Evolutionary conservation across 2,888 invertebrate genomes (phyloP).

Genomic region (Leptogaster cylindrica): DNA sequence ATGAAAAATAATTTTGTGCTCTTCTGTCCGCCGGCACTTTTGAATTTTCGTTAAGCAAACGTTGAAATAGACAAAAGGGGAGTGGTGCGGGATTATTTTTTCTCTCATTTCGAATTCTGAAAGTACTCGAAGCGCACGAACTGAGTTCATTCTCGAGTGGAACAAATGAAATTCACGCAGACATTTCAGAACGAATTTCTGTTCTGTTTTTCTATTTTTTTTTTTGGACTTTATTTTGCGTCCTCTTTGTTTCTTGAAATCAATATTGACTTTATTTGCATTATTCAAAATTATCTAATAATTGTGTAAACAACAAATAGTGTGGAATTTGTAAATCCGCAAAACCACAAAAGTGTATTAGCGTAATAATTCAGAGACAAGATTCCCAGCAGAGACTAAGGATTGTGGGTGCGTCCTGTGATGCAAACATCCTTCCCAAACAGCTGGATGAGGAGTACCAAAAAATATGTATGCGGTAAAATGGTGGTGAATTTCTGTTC

Average conservation of each 20-base stretch:
- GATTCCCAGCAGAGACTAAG: background rate
- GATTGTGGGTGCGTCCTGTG: background rate
- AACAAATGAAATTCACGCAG: background rate
- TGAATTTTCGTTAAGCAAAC: constrained; percentile 16
- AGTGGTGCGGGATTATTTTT: constrained; percentile 13
- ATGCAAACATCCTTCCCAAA: background rate
- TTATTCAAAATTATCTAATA: constrained; percentile 30
- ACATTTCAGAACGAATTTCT: background rate
- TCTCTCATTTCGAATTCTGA: constrained; percentile 22
- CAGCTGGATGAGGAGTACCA: background rate
- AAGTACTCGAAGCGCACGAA: background rate
- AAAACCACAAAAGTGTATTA: constrained; percentile 34
- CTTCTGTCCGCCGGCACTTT: constrained; percentile 34
- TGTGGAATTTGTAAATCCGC: constrained; percentile 27
- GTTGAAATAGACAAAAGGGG: constrained; percentile 11
- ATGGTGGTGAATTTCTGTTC: constrained; percentile 8
- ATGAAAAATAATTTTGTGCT: constrained; percentile 34
- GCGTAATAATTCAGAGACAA: constrained; percentile 1
- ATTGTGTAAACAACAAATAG: constrained; percentile 31
- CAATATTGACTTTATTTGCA: constrained; percentile 31
- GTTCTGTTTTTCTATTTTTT: no score
- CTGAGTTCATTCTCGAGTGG: background rate
- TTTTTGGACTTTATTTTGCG: no score
- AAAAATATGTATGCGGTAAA: constrained; percentile 20
- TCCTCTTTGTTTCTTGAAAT: constrained; percentile 11